Evolutionary conservation across 1,140 invertebrate genomes (phyloP).

Genomic region (Hermetia illucens): DNA sequence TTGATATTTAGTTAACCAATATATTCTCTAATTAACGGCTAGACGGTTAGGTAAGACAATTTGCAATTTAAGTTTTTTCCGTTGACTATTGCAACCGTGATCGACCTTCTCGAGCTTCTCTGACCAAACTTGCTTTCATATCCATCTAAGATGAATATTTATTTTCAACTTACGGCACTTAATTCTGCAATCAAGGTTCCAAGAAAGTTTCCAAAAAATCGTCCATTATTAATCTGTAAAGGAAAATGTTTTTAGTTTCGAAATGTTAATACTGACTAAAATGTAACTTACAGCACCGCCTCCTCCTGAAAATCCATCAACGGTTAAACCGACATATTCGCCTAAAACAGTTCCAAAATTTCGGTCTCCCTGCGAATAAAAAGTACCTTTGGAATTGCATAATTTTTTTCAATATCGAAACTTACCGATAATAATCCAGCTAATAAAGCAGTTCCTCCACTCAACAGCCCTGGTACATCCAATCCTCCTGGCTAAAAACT

Average conservation of each 20-base stretch:
- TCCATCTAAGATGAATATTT: too few species aligned
- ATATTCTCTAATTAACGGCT: too few species aligned
- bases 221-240: slow-evolving; percentile 28
- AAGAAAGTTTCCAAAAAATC: slow-evolving; percentile 29
- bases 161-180: slow-evolving; percentile 32
- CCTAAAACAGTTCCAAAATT: slow-evolving; percentile 35
- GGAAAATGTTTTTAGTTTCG: background rate
- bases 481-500: slow-evolving; percentile 26
- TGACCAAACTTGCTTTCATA: too few species aligned
- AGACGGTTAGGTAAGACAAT: too few species aligned
- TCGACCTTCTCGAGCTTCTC: too few species aligned
- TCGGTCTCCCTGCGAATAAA: slow-evolving; percentile 24
- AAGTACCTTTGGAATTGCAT: slow-evolving; percentile 5
- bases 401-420: slow-evolving; percentile 3
- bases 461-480: slow-evolving; percentile 26
- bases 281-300: slow-evolving; percentile 32
- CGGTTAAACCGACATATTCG: slow-evolving; percentile 31
- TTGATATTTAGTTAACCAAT: too few species aligned
- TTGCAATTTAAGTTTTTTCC: too few species aligned
- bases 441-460: slow-evolving; percentile 23
- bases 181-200: slow-evolving; percentile 25
- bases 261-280: background rate
- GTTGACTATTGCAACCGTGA: too few species aligned
- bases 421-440: slow-evolving; percentile 22
- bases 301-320: slow-evolving; percentile 35